These are phyloP conservation scores for Halichoerus grypus DNA, from an alignment of 2,113 vertebrate genomes.

Conservation along the genomic window DNA sequence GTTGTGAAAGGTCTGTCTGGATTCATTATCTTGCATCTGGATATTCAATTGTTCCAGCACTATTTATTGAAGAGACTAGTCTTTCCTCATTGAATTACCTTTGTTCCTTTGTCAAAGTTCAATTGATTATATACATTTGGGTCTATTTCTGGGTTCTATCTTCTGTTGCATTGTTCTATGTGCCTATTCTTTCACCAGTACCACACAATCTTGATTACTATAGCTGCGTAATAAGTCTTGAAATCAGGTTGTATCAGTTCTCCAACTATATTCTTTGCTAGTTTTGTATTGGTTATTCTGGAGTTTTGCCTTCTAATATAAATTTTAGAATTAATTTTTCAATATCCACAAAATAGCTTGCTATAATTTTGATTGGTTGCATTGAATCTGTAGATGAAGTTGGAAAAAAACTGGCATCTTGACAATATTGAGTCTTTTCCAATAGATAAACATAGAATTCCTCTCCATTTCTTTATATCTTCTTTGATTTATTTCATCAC, in stretches of 20 bases:
- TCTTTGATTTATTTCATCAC: not conserved
- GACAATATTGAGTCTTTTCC: not conserved
- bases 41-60: not conserved
- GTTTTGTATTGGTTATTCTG: not conserved
- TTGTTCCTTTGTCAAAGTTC: not conserved
- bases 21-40: not conserved
- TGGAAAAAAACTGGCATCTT: not conserved
- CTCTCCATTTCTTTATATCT: not conserved
- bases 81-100: not conserved
- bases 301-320: not conserved
- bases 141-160: not conserved
- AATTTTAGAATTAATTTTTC: not conserved
- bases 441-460: not conserved
- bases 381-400: not conserved
- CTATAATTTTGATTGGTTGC: conserved; percentile 1
- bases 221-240: not conserved
- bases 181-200: not conserved
- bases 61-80: not conserved
- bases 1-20: not conserved
- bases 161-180: not conserved
- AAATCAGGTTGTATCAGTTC: not conserved
- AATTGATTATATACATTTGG: not conserved
- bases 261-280: not conserved
- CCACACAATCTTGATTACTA: not conserved
- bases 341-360: not conserved